Percentiles rank a stretch among this genome's conserved stretches.
phyloP scores from a whole-genome alignment of 2,888 invertebrate genomes.

The Caenorhabditis zanzibari region DNA sequence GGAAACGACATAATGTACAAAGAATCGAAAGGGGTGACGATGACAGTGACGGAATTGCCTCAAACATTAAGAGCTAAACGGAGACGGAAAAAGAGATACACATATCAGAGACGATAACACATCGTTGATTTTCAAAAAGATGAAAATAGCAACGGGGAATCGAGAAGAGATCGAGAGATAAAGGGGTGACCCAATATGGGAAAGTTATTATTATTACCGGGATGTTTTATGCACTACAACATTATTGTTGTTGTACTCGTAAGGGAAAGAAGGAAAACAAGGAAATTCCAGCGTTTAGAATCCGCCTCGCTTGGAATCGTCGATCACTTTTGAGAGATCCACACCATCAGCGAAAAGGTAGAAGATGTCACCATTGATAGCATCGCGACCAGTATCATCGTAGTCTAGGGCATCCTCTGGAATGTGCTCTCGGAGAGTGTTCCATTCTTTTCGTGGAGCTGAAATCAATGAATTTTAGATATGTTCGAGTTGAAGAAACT shows the following conservation, averaged over 20 bases:
- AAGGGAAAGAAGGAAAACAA: background rate
- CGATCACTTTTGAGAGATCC: constrained; percentile 4
- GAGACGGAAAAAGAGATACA: constrained; percentile 12
- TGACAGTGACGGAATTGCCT: constrained; percentile 10
- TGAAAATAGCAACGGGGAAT: background rate
- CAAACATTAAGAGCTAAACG: constrained; percentile 17
- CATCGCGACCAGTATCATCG: constrained; percentile 18
- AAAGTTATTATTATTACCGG: constrained; percentile 5
- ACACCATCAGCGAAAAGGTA: constrained; percentile 23
- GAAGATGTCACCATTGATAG: constrained; percentile 37
- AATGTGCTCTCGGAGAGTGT: background rate
- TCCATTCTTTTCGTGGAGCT: background rate
- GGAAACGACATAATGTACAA: background rate
- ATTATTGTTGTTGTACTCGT: constrained; percentile 29
- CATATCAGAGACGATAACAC: background rate
- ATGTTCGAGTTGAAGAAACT: constrained; percentile 38
- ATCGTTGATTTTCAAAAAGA: background rate
- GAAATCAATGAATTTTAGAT: too few species aligned
- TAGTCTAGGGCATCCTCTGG: constrained; percentile 27
- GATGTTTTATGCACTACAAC: constrained; percentile 29
- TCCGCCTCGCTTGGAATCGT: constrained; percentile 29
- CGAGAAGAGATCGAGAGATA: constrained; percentile 17
- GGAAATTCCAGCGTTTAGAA: constrained; percentile 20
- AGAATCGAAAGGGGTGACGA: background rate
- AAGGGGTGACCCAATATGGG: constrained; percentile 41